phyloP scores from a whole-genome alignment of 2,797 vertebrate genomes.

The Neoniphon sammara region DNA sequence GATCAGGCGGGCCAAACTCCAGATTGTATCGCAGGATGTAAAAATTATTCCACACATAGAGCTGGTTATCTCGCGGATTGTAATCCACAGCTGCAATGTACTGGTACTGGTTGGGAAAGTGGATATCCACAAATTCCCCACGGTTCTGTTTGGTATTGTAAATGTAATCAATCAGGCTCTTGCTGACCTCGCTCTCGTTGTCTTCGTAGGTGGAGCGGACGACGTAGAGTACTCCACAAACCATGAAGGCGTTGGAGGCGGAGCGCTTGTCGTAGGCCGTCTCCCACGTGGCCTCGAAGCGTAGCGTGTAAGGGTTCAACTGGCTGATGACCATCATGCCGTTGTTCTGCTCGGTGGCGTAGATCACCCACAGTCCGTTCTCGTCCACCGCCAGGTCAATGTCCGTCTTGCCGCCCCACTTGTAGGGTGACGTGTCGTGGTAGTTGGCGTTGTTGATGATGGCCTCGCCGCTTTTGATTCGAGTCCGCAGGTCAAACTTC shows the following conservation, averaged over 20 bases:
- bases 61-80: constrained; percentile 98
- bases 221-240: constrained; percentile 97
- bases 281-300: constrained; percentile 98
- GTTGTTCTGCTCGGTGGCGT: constrained; percentile 98
- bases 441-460: constrained; percentile 99
- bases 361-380: constrained; percentile 99
- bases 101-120: constrained; percentile 99
- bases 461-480: constrained; percentile 98
- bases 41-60: constrained; percentile 99
- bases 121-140: constrained; percentile 93
- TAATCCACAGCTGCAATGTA: constrained; percentile 99
- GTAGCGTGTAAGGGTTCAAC: constrained; percentile 96
- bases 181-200: constrained; percentile 97
- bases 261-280: constrained; percentile 96
- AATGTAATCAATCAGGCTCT: constrained; percentile 95
- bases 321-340: constrained; percentile 99
- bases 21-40: constrained; percentile 97
- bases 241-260: constrained; percentile 99
- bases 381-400: constrained; percentile 98
- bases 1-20: constrained; percentile 96
- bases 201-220: constrained; percentile 98
- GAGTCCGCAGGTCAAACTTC: constrained; percentile 98
- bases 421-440: constrained; percentile 97
- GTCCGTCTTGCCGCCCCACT: constrained; percentile 99
- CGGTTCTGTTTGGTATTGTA: constrained; percentile 95